These are phyloP conservation scores for Tetrax tetrax DNA, from an alignment of 2,113 vertebrate species.

Conservation along the genomic window DNA sequence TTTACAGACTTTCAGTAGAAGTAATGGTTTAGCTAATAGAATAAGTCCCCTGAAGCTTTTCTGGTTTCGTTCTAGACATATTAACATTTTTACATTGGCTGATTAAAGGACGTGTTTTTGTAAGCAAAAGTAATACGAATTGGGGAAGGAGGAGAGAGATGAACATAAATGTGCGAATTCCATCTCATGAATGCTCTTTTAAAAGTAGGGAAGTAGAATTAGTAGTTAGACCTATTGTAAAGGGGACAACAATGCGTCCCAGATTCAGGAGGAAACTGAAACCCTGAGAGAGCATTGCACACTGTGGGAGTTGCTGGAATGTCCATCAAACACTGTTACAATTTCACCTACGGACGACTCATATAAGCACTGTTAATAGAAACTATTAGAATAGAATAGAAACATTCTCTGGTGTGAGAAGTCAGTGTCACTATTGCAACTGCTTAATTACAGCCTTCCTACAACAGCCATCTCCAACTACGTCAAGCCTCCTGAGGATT, in stretches of 20 bases:
- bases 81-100: background rate
- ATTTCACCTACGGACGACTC: background rate
- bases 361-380: background rate
- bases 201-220: background rate
- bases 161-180: background rate
- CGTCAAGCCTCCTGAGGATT: background rate
- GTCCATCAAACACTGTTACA: background rate
- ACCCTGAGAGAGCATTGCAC: background rate
- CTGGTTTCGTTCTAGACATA: background rate
- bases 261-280: background rate
- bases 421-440: background rate
- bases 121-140: background rate
- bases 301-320: background rate
- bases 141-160: background rate
- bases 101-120: background rate
- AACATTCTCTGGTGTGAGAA: background rate
- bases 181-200: background rate
- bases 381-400: background rate
- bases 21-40: background rate
- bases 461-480: background rate
- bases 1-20: slow-evolving; percentile 4
- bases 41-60: background rate
- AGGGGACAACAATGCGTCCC: background rate
- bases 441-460: background rate
- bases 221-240: background rate